Conservation (phyloP, 1,140 invertebrate species). For the Hetaerina americana region DNA sequence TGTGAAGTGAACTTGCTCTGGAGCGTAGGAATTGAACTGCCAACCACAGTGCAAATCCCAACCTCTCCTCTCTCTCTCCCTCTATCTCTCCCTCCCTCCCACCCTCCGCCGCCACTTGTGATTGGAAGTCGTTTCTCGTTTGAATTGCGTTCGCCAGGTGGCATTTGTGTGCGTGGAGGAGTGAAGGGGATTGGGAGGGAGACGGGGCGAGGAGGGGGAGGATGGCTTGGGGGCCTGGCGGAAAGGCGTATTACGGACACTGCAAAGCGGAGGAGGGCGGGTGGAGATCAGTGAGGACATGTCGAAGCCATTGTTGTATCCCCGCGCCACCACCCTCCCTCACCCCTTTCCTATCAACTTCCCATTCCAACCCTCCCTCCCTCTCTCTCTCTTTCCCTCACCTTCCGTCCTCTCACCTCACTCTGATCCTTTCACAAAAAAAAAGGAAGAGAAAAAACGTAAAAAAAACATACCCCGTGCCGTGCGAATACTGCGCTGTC, state of each 20-base stretch:
- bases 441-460: too few relatives aligned
- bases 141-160: not conserved
- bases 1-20: not conserved
- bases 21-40: not conserved
- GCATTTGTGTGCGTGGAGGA: not conserved
- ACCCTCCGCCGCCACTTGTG: not conserved
- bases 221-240: too few relatives aligned
- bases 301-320: not conserved
- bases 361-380: not conserved
- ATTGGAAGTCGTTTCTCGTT: not conserved
- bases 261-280: not conserved
- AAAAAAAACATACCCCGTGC: too few relatives aligned
- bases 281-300: not conserved
- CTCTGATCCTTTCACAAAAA: not conserved
- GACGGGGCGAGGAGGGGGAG: too few relatives aligned
- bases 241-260: not conserved
- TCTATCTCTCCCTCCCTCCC: too few relatives aligned
- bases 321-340: not conserved
- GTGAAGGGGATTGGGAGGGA: too few relatives aligned
- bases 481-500: too few relatives aligned
- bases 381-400: not conserved
- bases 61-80: too few relatives aligned
- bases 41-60: too few relatives aligned
- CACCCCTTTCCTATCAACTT: not conserved
- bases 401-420: not conserved